Percentiles rank a stretch among this genome's conserved stretches.
phyloP scores from a whole-genome alignment of 2,113 vertebrate species.

The Hymenochirus boettgeri region DNA sequence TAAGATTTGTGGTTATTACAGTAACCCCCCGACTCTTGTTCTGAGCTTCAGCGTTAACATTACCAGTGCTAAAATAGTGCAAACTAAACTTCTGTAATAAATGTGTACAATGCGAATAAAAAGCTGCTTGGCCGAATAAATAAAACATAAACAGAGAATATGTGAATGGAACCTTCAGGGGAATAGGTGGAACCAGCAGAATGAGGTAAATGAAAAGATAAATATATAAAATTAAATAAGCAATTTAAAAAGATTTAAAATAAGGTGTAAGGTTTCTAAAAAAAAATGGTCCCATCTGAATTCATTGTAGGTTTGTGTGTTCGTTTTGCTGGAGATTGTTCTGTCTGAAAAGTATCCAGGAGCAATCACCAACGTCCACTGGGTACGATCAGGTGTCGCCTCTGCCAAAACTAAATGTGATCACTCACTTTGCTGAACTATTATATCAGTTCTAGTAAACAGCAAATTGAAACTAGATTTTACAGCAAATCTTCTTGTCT shows the following conservation, averaged over 20 bases:
- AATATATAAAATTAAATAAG: conserved; percentile 42
- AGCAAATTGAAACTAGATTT: no score
- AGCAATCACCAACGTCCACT: conserved; percentile 53
- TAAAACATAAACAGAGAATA: neutral
- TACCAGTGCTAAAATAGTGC: no score
- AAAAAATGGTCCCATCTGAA: conserved; percentile 62
- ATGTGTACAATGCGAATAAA: no score
- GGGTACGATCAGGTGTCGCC: conserved; percentile 52
- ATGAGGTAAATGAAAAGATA: conserved; percentile 46
- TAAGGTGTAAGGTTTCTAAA: conserved; percentile 58
- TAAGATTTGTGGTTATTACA: no score
- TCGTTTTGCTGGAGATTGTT: conserved; percentile 47
- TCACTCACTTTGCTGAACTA: conserved; percentile 62
- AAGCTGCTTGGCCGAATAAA: no score
- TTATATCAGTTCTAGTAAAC: conserved; percentile 55
- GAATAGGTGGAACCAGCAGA: conserved; percentile 40
- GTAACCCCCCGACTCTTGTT: no score
- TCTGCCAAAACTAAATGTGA: conserved; percentile 57
- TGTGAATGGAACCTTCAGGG: neutral
- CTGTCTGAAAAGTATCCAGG: conserved; percentile 52
- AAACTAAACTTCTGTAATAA: no score
- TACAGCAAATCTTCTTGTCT: no score
- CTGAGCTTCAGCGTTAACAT: no score
- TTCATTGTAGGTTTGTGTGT: conserved; percentile 42
- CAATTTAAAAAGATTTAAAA: no score